phyloP scores from a whole-genome alignment of 2,888 invertebrate genomes.

The Silvanus unidentatus region DNA sequence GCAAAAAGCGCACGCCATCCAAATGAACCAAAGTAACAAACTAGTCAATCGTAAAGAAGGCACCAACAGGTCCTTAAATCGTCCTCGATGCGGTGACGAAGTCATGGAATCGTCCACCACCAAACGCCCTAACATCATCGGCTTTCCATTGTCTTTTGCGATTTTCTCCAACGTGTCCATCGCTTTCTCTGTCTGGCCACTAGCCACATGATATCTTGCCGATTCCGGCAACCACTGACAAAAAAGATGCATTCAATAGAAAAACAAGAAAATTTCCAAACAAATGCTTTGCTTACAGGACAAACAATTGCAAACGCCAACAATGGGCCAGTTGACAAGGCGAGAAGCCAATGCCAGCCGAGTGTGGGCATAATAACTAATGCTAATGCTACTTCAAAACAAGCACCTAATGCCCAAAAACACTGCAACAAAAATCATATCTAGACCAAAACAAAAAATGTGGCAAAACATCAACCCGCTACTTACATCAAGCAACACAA shows the following conservation, averaged over 20 bases:
- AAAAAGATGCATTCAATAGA: background rate
- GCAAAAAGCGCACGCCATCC: constrained; percentile 92
- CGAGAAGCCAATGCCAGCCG: constrained; percentile 87
- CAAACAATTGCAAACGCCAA: constrained; percentile 75
- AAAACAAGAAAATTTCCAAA: background rate
- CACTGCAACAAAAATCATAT: constrained; percentile 53
- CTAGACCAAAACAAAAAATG: constrained; percentile 8
- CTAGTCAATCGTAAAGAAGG: constrained; percentile 80
- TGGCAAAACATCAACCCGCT: constrained; percentile 12
- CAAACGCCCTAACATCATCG: constrained; percentile 78
- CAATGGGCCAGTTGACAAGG: constrained; percentile 84
- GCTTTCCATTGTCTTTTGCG: constrained; percentile 81
- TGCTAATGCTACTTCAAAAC: constrained; percentile 86
- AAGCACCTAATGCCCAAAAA: constrained; percentile 95
- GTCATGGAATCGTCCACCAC: constrained; percentile 70
- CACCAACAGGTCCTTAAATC: constrained; percentile 66
- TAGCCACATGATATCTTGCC: constrained; percentile 79
- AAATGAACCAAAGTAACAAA: constrained; percentile 85
- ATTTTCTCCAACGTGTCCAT: constrained; percentile 77
- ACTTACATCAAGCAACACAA: constrained; percentile 88
- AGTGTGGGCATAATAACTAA: constrained; percentile 85
- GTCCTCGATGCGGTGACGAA: constrained; percentile 57
- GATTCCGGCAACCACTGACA: constrained; percentile 90
- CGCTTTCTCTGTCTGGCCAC: constrained; percentile 82
- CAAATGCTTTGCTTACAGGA: constrained; percentile 55